Percentiles rank a stretch among this genome's conserved stretches.
Conservation (phyloP, 2,113 vertebrate genomes). For the Siniperca chuatsi region DNA sequence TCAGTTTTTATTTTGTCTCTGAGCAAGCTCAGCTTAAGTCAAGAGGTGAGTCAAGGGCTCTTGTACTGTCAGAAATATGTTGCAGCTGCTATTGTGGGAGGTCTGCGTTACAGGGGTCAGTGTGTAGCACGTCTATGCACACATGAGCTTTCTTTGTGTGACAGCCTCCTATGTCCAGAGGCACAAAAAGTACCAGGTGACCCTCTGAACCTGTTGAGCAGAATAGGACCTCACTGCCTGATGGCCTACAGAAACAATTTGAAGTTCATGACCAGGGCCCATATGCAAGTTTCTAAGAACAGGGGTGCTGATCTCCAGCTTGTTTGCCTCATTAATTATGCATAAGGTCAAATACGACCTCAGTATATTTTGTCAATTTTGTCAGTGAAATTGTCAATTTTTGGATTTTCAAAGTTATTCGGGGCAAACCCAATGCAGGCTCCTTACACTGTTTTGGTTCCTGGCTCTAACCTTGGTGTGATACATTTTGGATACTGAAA, state of each 20-base stretch:
- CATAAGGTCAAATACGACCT: not conserved
- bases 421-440: not conserved
- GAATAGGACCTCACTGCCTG: conserved; percentile 69
- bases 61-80: conserved; percentile 27
- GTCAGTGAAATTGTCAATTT: not conserved
- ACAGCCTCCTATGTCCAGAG: conserved; percentile 62
- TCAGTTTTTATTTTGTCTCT: conserved; percentile 22
- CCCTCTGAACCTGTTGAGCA: conserved; percentile 76
- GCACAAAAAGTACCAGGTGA: conserved; percentile 69
- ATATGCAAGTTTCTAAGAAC: conserved; percentile 6
- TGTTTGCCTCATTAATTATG: conserved; percentile 14
- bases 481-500: not conserved
- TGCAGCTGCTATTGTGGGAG: conserved; percentile 46
- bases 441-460: not conserved
- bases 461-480: not conserved
- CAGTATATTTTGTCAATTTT: not conserved
- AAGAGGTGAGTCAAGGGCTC: conserved; percentile 5
- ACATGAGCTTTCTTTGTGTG: conserved; percentile 57
- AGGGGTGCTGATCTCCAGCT: not conserved
- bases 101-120: conserved; percentile 52
- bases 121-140: conserved; percentile 43
- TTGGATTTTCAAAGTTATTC: not conserved
- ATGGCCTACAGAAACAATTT: conserved; percentile 59
- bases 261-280: conserved; percentile 79
- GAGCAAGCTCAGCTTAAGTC: not conserved